Evolutionary conservation across 1,140 invertebrate species (phyloP).

Genomic region (Ceratina australensis): DNA sequence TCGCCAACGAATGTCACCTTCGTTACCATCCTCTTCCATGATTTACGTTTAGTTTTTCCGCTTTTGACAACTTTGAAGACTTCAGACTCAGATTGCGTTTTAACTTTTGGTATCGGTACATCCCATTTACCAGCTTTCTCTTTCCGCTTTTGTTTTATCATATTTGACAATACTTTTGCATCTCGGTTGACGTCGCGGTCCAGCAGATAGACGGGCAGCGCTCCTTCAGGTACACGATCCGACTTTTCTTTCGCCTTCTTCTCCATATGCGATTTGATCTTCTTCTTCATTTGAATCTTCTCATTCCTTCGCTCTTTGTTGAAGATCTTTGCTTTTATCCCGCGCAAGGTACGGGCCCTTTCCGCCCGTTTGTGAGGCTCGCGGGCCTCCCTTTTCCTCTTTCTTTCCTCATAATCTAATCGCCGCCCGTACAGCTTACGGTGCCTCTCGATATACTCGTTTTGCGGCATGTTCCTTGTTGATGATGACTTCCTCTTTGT

Average conservation of each 20-base stretch:
- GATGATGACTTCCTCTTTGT: too few relatives aligned
- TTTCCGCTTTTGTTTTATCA: conserved; percentile 99
- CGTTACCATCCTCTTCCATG: conserved; percentile 99
- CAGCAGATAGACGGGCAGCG: conserved; percentile 96
- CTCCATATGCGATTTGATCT: conserved; percentile 95
- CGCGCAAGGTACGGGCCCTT: conserved; percentile 94
- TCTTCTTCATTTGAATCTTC: conserved; percentile 99
- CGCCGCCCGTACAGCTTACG: conserved; percentile 97
- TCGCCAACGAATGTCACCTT: conserved; percentile 99
- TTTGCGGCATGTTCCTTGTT: conserved; percentile 93
- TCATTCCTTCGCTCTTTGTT: conserved; percentile 98
- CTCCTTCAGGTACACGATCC: conserved; percentile 92
- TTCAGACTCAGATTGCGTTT: conserved; percentile 98
- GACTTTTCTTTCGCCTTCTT: conserved; percentile 93
- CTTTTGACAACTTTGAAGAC: conserved; percentile 97
- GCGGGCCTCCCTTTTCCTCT: conserved; percentile 96
- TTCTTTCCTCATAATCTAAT: conserved; percentile 98
- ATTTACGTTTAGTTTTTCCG: conserved; percentile 97
- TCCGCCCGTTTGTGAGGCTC: conserved; percentile 93
- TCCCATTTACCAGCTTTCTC: conserved; percentile 99
- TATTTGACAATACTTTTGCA: conserved; percentile 98
- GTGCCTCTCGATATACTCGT: conserved; percentile 99
- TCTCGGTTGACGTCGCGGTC: conserved; percentile 97
- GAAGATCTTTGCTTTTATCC: conserved; percentile 98
- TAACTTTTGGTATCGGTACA: conserved; percentile 99